Evolutionary conservation across 2,888 invertebrate species (phyloP).

Genomic region (Clepsis dumicolana): DNA sequence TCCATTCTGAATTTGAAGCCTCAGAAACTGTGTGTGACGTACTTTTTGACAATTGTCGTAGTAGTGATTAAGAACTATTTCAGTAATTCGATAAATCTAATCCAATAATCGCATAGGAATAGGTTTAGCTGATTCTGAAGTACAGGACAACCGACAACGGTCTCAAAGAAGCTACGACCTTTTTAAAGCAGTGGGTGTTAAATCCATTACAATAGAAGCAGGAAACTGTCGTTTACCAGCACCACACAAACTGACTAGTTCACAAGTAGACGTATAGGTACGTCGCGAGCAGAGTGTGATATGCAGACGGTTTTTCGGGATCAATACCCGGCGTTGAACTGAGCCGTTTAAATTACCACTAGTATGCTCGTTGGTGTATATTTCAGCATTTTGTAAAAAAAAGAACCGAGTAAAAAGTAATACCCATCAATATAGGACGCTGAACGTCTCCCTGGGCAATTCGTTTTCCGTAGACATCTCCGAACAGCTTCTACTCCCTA

Average conservation of each 20-base stretch:
- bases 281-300: constrained; percentile 8
- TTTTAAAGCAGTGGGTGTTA: not conserved
- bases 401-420: not conserved
- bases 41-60: no score
- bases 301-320: constrained; percentile 31
- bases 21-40: no score
- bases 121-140: not conserved
- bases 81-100: not conserved
- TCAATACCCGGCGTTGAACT: constrained; percentile 36
- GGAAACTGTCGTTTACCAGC: not conserved
- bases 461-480: not conserved
- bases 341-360: constrained; percentile 15
- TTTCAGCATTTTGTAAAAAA: not conserved
- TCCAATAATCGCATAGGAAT: not conserved
- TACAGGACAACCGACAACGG: no score
- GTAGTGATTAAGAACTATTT: not conserved
- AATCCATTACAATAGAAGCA: not conserved
- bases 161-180: not conserved
- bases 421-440: not conserved
- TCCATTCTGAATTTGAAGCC: no score
- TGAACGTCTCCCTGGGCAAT: not conserved
- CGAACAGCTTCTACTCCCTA: not conserved
- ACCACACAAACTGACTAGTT: not conserved
- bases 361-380: not conserved
- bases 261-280: not conserved